phyloP scores from a whole-genome alignment of 2,113 vertebrate species.

The Scophthalmus maximus region DNA sequence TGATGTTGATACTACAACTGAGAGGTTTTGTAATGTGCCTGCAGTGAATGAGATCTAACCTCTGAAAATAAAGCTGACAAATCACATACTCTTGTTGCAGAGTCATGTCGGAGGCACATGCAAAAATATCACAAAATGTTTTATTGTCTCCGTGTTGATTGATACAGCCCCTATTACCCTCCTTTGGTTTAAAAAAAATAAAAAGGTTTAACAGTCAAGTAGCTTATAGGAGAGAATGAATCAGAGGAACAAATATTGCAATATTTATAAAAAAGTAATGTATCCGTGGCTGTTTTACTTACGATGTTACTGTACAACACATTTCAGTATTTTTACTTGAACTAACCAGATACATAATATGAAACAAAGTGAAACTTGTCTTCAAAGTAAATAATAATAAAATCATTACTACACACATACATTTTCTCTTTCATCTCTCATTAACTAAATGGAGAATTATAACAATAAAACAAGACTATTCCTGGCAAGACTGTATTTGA shows the following conservation, averaged over 20 bases:
- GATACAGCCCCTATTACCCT: constrained; percentile 25
- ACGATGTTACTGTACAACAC: constrained; percentile 20
- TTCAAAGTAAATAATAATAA: not conserved
- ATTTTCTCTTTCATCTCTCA: constrained; percentile 19
- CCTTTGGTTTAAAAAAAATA: constrained; percentile 70
- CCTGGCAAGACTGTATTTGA: not conserved
- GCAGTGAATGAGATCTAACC: too few species aligned
- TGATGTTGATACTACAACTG: too few species aligned
- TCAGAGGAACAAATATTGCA: constrained; percentile 23
- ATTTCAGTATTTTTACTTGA: constrained; percentile 12
- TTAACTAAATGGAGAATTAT: constrained; percentile 8
- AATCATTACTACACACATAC: not conserved
- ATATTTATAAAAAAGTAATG: constrained; percentile 26
- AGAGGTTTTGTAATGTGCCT: too few species aligned
- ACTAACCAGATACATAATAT: not conserved
- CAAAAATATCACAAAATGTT: too few species aligned
- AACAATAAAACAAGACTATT: not conserved
- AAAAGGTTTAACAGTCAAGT: constrained; percentile 72
- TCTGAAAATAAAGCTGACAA: too few species aligned
- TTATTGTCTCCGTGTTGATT: constrained; percentile 54
- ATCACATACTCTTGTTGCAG: too few species aligned
- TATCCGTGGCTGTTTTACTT: constrained; percentile 69
- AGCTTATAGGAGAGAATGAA: constrained; percentile 37
- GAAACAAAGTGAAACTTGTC: not conserved
- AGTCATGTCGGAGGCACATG: too few species aligned